Conservation (phyloP, 1,140 invertebrate species). For the Artemia franciscana region DNA sequence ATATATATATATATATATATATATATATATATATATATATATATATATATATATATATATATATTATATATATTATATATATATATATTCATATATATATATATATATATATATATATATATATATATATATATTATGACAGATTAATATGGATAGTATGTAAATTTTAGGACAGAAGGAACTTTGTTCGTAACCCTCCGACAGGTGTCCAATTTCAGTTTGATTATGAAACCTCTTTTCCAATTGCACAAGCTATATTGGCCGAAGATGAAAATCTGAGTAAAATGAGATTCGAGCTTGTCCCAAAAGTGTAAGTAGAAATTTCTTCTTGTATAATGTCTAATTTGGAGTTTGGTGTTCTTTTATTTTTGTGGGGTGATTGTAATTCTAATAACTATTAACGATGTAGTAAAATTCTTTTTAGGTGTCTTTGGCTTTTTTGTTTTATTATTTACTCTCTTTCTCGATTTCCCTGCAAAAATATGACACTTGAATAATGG, state of each 20-base stretch:
- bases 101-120: too few relatives aligned
- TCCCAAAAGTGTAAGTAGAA: conserved; percentile 67
- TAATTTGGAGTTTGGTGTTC: neutral
- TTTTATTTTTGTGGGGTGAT: neutral
- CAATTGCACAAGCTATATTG: conserved; percentile 76
- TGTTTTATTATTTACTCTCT: too few relatives aligned
- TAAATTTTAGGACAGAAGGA: conserved; percentile 74
- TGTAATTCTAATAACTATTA: conserved; percentile 1
- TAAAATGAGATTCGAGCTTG: conserved; percentile 94
- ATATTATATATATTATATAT: neutral
- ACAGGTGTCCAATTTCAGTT: conserved; percentile 85
- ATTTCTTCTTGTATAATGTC: neutral
- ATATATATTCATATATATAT: conserved; percentile 2
- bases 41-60: neutral
- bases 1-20: too few relatives aligned
- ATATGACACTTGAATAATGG: too few relatives aligned
- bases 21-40: too few relatives aligned
- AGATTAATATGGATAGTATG: too few relatives aligned
- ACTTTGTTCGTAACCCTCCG: conserved; percentile 87
- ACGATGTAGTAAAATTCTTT: too few relatives aligned
- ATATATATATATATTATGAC: too few relatives aligned
- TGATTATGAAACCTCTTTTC: conserved; percentile 72
- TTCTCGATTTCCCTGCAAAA: too few relatives aligned
- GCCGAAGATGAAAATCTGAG: conserved; percentile 82
- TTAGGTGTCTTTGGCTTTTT: too few relatives aligned